Evolutionary conservation across 2,113 vertebrate species (phyloP), one percentile per base, ranked within the genome.

Genomic region (Aspiorhynchus laticeps): DNA sequence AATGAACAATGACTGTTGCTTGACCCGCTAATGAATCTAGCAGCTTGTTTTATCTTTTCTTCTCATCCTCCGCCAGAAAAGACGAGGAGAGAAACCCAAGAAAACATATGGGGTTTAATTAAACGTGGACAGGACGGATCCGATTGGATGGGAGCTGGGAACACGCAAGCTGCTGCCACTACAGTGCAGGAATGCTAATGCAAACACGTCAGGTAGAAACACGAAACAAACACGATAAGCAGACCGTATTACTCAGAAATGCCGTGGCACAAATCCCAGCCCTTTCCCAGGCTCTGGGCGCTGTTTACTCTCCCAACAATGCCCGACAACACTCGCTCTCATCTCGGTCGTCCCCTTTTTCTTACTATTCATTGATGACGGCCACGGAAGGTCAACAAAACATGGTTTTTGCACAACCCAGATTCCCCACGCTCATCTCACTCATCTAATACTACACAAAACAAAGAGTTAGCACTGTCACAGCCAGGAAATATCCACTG

Each of bases 1-100:
- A 93, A 93, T 94, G 94, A 94, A 95, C 94, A 95, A 94, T 95
- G 94, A 95, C 94, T 95, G 92, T 91, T 94, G 92, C 92, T 92
- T 94, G 94, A 94, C 93, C 93, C 86, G 84, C 91, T 95, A 95
- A 95, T 95, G 92, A 91, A 93, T 94, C 65, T 90, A 94, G 75
- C 95, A 95, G 94, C 90, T 9, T 80, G 87, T 88, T 83, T 79
- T 84, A 43, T 56, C 76, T 81, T 80, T 65, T 17, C 36, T 69
- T 63, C 5, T 21, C 74, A 2, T 9, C 14, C 9, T 79, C 80
- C 85, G 31, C 61, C 73, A 38, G 82, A 81, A 36, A 67, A 9
- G 75, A 84, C 26, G 28, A 75, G 36, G 26, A 81, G 80, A 61
- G 59, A 74, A 92, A 19, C 67, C 4, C 79, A 80, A 46, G 69